Evolutionary conservation across 2,888 invertebrate species (phyloP), one percentile per base, ranked within the genome.

Genomic region (Heterodera filipjevi): DNA sequence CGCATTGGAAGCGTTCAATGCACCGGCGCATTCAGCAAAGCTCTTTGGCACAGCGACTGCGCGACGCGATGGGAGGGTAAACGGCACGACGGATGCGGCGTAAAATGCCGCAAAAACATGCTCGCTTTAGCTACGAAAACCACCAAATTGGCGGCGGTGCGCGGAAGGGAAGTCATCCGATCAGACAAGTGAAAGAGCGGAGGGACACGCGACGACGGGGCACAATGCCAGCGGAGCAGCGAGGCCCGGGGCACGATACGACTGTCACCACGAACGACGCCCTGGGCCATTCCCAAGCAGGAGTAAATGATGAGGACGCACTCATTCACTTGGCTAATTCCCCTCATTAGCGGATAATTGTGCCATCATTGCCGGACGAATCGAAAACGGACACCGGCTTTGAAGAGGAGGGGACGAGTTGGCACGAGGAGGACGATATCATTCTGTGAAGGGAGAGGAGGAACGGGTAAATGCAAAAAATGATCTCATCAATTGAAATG

Each of bases 1-100:
- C 80, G 32, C 77, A 83, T 19, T 77, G 75, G 75, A 53, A 59
- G 3, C 33, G 75, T 16, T 75, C 75, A 33, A 71, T 79, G 71
- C 76, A 78, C 2, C 49, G 71, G 27, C 59, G 78, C 30, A 53
- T 75, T 10, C 53, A 66, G 44, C 66, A 59, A 39, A 75, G 75
- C 68, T n/a, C 27, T 19, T 35, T 75, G 68, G 66, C 68, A 44
- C 46, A 22, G 12, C 30, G 59, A 75, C 16, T 75, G 0, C 46
- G 75, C 46, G 75, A 75, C 44, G 75, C 33, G n/a, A 14, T 75
- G 46, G 66, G 66, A 22, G 66, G 68, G 68, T 68, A 49, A 49
- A 49, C 0, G 39, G 12, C 39, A 12, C 6, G 12, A 39, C 39
- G 2, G 39, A n/a, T n/a, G n/a, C n/a, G n/a, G n/a, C n/a, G n/a